Evolutionary conservation across 1,140 invertebrate species (phyloP).

Genomic region (Aphaenogaster floridana): DNA sequence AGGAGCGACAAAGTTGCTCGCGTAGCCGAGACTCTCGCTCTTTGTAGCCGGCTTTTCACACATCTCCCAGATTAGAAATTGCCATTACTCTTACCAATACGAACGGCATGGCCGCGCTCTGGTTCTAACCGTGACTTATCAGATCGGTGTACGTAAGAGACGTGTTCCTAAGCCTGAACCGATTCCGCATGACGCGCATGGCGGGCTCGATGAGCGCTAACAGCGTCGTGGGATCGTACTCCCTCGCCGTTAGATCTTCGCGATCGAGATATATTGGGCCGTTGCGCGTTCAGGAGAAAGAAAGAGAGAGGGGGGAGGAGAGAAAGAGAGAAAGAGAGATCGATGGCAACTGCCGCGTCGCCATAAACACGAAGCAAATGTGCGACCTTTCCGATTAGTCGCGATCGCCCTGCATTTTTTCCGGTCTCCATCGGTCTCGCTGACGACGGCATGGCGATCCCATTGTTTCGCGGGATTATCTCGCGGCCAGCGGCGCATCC

Average conservation of each 20-base stretch:
- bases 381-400: constrained; percentile 48
- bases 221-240: constrained; percentile 75
- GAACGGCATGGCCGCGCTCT: constrained; percentile 55
- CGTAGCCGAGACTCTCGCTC: constrained; percentile 5
- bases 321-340: not conserved
- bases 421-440: not conserved
- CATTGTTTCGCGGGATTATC: constrained; percentile 34
- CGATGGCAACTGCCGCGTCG: not conserved
- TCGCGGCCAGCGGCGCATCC: constrained; percentile 67
- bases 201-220: constrained; percentile 67
- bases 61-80: constrained; percentile 61
- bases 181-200: constrained; percentile 63
- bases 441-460: not conserved
- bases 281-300: not conserved
- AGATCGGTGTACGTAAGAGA: constrained; percentile 70
- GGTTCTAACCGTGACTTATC: constrained; percentile 70
- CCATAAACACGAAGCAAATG: constrained; percentile 30
- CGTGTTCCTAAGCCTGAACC: constrained; percentile 50
- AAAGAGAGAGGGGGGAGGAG: not conserved
- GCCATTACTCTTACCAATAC: constrained; percentile 62
- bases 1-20: constrained; percentile 9
- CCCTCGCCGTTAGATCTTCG: constrained; percentile 51
- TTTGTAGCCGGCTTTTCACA: constrained; percentile 30
- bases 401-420: constrained; percentile 27
- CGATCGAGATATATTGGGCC: constrained; percentile 67